These are phyloP conservation scores for Folsomia manolachei DNA, from an alignment of 2,888 invertebrate genomes.

Conservation along the genomic window DNA sequence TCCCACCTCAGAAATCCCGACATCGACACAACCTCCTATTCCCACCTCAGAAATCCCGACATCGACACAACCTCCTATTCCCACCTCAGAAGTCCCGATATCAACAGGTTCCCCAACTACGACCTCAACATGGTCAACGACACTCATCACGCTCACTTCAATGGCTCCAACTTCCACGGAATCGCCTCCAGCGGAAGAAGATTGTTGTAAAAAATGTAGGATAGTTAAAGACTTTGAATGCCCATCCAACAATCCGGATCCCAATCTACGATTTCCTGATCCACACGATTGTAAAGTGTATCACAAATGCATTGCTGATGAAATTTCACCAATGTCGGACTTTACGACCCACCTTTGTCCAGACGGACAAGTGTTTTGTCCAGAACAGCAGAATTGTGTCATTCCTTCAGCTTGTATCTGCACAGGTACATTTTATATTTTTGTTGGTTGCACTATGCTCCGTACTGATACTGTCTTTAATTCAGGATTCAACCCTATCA, in stretches of 20 bases:
- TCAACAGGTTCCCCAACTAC: neutral
- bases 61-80: neutral
- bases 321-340: neutral
- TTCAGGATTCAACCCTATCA: too few relatives aligned
- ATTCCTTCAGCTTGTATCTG: neutral
- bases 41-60: neutral
- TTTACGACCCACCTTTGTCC: too few relatives aligned
- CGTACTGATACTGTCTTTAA: too few relatives aligned
- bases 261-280: slow-evolving; percentile 20
- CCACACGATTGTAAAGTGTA: slow-evolving; percentile 19
- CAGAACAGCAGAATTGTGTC: slow-evolving; percentile 1
- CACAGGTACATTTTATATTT: too few relatives aligned
- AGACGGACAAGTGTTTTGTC: slow-evolving; percentile 21
- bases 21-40: slow-evolving; percentile 1
- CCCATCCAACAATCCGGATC: neutral
- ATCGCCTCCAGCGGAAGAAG: neutral
- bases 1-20: neutral
- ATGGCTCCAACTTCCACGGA: neutral
- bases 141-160: neutral
- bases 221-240: neutral
- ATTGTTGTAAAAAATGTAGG: neutral
- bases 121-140: neutral
- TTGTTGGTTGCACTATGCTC: too few relatives aligned
- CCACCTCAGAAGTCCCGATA: neutral
- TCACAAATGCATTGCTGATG: slow-evolving; percentile 14